phyloP scores from a whole-genome alignment of 1,140 invertebrate genomes.

The Heliconius eleuchia region DNA sequence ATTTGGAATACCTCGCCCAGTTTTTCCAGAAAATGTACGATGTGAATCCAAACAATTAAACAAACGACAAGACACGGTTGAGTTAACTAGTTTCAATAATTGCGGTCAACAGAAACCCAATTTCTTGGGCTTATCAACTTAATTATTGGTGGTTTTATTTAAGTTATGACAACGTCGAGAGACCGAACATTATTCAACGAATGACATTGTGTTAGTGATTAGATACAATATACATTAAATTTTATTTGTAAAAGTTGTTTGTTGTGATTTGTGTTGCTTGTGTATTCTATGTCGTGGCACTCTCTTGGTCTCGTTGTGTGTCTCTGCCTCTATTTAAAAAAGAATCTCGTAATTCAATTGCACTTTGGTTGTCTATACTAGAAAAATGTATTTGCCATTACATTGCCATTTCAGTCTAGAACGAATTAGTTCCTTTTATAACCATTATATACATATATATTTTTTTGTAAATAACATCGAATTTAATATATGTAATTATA shows the following conservation, averaged over 20 bases:
- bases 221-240: conserved; percentile 20
- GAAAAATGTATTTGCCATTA: conserved; percentile 76
- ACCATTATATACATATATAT: conserved; percentile 39
- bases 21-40: conserved; percentile 66
- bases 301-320: conserved; percentile 27
- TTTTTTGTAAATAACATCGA: conserved; percentile 74
- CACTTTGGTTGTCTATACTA: conserved; percentile 67
- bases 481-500: conserved; percentile 61
- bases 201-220: conserved; percentile 12
- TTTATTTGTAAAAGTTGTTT: conserved; percentile 23
- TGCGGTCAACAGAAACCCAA: conserved; percentile 22
- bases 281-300: conserved; percentile 17
- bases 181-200: conserved; percentile 6
- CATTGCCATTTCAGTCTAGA: conserved; percentile 80
- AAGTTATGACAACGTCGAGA: conserved; percentile 19
- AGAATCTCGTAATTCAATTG: conserved; percentile 56
- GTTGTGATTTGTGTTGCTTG: conserved; percentile 23
- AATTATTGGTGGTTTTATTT: conserved; percentile 55
- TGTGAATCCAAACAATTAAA: conserved; percentile 45
- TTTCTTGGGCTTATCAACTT: conserved; percentile 52
- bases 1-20: conserved; percentile 65
- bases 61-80: conserved; percentile 34
- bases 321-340: conserved; percentile 31
- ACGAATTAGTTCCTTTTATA: conserved; percentile 76
- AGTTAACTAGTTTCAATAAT: conserved; percentile 40